Percentiles rank a stretch among this genome's conserved stretches.
Evolutionary conservation across 2,113 vertebrate genomes (phyloP).

Genomic region (Thunnus thynnus): DNA sequence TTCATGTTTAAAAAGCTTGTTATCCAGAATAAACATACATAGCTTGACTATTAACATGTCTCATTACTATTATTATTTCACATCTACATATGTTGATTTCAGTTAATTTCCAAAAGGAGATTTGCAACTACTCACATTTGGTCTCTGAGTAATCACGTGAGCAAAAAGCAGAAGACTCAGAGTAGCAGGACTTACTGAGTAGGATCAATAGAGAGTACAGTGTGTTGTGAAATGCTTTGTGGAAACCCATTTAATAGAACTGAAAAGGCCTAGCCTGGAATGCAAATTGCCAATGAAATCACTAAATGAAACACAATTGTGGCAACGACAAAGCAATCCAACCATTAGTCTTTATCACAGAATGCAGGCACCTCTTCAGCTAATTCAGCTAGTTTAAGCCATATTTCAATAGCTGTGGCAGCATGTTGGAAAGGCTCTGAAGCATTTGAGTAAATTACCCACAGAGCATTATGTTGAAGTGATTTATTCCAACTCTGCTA

Average conservation of each 20-base stretch:
- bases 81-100: neutral
- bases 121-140: neutral
- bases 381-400: slow-evolving; percentile 50
- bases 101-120: too few relatives aligned
- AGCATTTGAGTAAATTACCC: slow-evolving; percentile 59
- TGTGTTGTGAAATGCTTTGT: slow-evolving; percentile 3
- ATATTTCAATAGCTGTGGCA: slow-evolving; percentile 49
- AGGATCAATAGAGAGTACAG: slow-evolving; percentile 15
- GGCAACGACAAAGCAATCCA: slow-evolving; percentile 17
- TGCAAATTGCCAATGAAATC: slow-evolving; percentile 16
- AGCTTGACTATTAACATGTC: too few relatives aligned
- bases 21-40: slow-evolving; percentile 19
- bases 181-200: slow-evolving; percentile 1
- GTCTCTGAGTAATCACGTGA: neutral
- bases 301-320: slow-evolving; percentile 36
- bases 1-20: slow-evolving; percentile 32
- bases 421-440: slow-evolving; percentile 34
- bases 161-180: neutral
- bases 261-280: neutral
- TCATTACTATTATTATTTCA: neutral
- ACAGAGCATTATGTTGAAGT: slow-evolving; percentile 46
- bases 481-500: slow-evolving; percentile 63
- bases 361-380: slow-evolving; percentile 20
- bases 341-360: slow-evolving; percentile 40
- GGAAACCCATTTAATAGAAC: slow-evolving; percentile 20